These are phyloP conservation scores for Periophthalmus modestus DNA, from an alignment of 2,113 vertebrate genomes.

Conservation along the genomic window DNA sequence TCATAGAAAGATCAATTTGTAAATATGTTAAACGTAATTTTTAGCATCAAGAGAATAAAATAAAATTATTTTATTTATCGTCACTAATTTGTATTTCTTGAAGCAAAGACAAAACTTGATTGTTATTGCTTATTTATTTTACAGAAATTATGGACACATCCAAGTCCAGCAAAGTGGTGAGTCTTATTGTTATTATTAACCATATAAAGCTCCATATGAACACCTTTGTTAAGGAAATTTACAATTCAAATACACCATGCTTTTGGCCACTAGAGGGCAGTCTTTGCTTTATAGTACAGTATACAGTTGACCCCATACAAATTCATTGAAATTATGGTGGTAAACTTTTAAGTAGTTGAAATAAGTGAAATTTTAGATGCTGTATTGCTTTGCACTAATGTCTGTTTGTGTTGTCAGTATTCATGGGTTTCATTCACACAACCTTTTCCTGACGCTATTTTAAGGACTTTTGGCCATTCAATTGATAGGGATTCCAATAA, in stretches of 20 bases:
- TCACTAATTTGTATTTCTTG: no score
- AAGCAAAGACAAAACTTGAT: conserved; percentile 1
- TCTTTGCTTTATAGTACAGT: conserved; percentile 1
- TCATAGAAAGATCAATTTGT: no score
- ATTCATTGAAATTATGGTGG: no score
- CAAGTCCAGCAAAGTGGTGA: conserved; percentile 88
- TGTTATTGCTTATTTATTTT: conserved; percentile 21
- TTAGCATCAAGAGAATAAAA: no score
- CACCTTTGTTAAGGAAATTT: not conserved
- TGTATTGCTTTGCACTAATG: not conserved
- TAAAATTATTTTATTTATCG: no score
- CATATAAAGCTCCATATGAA: not conserved
- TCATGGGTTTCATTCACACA: not conserved
- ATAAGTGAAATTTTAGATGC: no score
- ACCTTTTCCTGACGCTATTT: not conserved
- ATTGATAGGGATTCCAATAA: not conserved
- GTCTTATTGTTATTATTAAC: conserved; percentile 54
- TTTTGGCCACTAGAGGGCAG: conserved; percentile 51
- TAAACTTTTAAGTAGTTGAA: no score
- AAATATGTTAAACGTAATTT: no score
- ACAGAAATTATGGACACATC: conserved; percentile 78
- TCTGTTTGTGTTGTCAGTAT: not conserved
- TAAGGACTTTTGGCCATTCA: not conserved
- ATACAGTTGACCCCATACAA: no score
- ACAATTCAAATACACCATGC: not conserved